These are phyloP conservation scores for Xestia ashworthii DNA, from an alignment of 2,888 invertebrate genomes.

Conservation along the genomic window DNA sequence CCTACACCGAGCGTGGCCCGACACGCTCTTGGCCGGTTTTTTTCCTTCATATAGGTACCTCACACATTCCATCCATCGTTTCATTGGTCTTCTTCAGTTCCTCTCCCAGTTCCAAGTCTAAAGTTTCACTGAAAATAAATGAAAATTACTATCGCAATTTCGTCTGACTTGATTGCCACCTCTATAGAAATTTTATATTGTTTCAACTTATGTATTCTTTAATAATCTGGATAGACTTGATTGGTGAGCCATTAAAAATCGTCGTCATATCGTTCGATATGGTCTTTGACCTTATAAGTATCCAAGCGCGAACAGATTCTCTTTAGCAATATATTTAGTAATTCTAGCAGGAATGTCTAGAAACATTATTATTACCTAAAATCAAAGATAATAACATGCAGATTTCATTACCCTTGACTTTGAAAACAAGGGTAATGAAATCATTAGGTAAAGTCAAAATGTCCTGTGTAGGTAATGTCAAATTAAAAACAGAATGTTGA, in stretches of 20 bases:
- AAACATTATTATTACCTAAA: background rate
- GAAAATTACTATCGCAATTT: background rate
- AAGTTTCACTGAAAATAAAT: background rate
- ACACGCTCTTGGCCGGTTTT: no score
- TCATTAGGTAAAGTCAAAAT: no score
- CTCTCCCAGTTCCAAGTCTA: background rate
- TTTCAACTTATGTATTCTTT: background rate
- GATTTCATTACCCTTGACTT: background rate
- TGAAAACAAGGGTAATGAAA: no score
- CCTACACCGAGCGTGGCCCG: no score
- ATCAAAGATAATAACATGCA: no score
- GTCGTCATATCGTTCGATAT: background rate
- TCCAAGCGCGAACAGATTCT: background rate
- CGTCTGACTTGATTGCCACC: background rate
- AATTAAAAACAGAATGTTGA: background rate
- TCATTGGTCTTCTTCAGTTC: no score
- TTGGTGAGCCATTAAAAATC: background rate
- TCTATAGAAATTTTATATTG: background rate
- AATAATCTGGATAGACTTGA: slow-evolving; percentile 6
- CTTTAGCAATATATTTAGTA: background rate
- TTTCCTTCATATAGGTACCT: no score
- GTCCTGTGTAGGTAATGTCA: no score
- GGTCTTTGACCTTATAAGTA: background rate
- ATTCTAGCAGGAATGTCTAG: background rate
- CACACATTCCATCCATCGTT: no score